Evolutionary conservation across 2,797 vertebrate species (phyloP).

Genomic region (Pseudochromis fuscus): DNA sequence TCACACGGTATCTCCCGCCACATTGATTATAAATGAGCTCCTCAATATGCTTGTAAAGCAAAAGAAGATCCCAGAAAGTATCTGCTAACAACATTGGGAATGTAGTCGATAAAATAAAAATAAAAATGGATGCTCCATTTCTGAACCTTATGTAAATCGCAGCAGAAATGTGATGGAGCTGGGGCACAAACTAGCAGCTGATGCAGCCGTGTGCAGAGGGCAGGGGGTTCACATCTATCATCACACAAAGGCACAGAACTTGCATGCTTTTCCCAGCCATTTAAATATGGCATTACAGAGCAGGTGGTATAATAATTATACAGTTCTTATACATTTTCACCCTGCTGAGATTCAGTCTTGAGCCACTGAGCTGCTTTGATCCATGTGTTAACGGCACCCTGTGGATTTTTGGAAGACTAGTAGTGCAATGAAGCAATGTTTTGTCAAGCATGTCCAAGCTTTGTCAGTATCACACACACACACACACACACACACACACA

Average conservation of each 20-base stretch:
- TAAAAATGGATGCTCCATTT: constrained; percentile 25
- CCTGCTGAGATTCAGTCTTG: background rate
- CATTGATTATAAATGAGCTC: constrained; percentile 32
- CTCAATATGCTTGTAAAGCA: constrained; percentile 23
- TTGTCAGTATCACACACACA: background rate
- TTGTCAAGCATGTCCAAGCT: background rate
- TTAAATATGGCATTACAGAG: no score
- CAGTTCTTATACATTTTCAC: no score
- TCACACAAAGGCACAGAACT: no score
- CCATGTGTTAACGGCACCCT: background rate
- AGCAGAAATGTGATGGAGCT: constrained; percentile 26
- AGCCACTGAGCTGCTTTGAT: background rate
- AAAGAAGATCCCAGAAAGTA: constrained; percentile 39
- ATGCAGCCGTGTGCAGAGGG: constrained; percentile 17
- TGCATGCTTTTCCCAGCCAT: no score
- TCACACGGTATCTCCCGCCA: constrained; percentile 5
- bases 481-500: background rate
- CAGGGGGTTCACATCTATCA: no score
- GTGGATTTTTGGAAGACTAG: background rate
- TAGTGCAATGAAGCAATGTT: background rate
- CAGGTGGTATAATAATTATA: background rate
- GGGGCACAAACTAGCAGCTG: constrained; percentile 41
- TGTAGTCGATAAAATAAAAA: constrained; percentile 17
- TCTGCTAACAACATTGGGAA: constrained; percentile 29
- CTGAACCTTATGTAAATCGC: constrained; percentile 42